Base-by-base conservation (phyloP, 2,888 invertebrate genomes). In the Nomada fucata region DNA sequence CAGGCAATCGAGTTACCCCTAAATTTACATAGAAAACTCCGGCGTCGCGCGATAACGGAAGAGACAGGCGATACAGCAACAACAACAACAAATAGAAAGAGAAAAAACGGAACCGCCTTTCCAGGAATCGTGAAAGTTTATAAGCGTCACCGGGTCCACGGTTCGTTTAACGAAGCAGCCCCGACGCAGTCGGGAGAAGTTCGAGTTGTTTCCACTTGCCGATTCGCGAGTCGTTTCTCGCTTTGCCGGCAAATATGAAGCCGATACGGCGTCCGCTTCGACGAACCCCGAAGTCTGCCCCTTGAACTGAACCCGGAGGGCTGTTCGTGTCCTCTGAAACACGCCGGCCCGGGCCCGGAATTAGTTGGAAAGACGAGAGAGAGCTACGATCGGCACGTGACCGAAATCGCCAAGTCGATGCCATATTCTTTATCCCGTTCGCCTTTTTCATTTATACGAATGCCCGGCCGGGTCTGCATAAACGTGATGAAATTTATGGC, bases 321-420 rank as follows among this genome's bases (percentile, higher is more conserved):
- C 26, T n/a, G 63, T 70, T 57, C 47, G 79, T 65, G 44, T 69
- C 74, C 65, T n/a, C 60, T 53, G 79, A 67, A 78, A 71, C 65
- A 61, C 55, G 47, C 11, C 29, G 59, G 47, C 2, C 42, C 53
- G 53, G 65, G 29, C 55, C 71, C 57, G 64, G 84, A 76, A 88
- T 88, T 87, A 87, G 88, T 88, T 88, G 78, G 68, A 88, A 88
- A 84, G 80, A 82, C 80, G 70, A 64, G 72, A 82, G 72, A 82
- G 85, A 88, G 84, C 78, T 87, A 87, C 88, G 84, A 88, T 82
- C 84, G 59, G 76, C 65, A 87, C 87, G 88, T 87, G 87, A 78
- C 57, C 74, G 84, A 82, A 88, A 87, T 87, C 42, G 78, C 42
- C 65, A 88, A 82, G 67, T 76, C 84, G 72, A 84, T 84, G 73